Evolutionary conservation across 2,888 invertebrate species (phyloP), one percentile per base, ranked within the genome.

Genomic region (Mesorhabditis sp.): DNA sequence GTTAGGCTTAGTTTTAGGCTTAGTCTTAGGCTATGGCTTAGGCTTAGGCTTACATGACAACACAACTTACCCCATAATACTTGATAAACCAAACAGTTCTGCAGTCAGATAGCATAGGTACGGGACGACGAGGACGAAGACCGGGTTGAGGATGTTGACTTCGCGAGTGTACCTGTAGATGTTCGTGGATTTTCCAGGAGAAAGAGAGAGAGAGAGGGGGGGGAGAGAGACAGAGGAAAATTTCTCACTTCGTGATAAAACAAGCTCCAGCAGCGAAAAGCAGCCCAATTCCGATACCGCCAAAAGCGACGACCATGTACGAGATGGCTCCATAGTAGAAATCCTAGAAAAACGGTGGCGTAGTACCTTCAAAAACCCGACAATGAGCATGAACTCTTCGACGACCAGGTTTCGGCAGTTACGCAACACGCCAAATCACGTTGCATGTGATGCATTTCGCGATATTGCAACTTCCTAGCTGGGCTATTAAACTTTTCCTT

Each of bases 21-120:
- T 63, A 41, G 10, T n/a, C 7, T 43, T 42, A 42, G 58, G 58
- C 7, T n/a, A 13, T n/a, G n/a, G 7, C 58, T 50, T 13, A n/a
- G 58, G 28, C 58, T 13, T n/a, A 66, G 15, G 5, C 44, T 43
- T 15, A 44, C 15, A 66, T 5, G 5, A 3, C 41, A n/a, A 10
- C 41, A 45, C 5, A 41, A 73, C 79, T 70, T 89, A 97, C 97
- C 97, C 93, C 83, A 98, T 89, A 83, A 98, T 97, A 71, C 96
- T 95, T 76, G 96, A 96, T 91, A 96, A 92, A 86, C 96, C 95
- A 88, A 97, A 94, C 89, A 96, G 94, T 89, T 98, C 97, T 66
- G 96, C 95, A 86, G 92, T 93, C 69, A 98, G 89, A 87, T 97
- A 97, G 72, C 96, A 93, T 86, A 95, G 88, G 87, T 97, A 98